Base-by-base conservation (phyloP, 2,113 vertebrate species). In the Odontophorus gujanensis region DNA sequence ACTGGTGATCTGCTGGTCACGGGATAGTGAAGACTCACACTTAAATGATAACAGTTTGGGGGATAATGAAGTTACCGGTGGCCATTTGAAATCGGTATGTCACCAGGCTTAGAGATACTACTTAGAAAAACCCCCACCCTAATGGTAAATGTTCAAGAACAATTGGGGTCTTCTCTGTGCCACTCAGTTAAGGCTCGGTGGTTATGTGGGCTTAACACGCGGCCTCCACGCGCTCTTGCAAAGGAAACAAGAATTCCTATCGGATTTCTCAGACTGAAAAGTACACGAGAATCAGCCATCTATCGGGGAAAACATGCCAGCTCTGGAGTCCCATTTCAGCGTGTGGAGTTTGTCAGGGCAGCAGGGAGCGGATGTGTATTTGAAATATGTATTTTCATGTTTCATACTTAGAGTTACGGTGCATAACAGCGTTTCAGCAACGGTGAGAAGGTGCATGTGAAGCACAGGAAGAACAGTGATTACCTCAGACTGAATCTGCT, bases 1-100 rank as follows among this genome's bases (percentile, higher is more conserved):
- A 4, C n/a, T 6, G 40, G 13, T 59, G 1, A 12, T 45, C n/a
- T 42, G 55, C 32, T 32, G 28, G 11, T 73, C 24, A 63, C 17
- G 2, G n/a, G 13, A 5, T 3, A 20, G 42, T 34, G 12, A 40
- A 40, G 47, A 5, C 28, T 63, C 2, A 0, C 17, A 32, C 19
- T 63, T 22, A 28, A 34, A 32, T 25, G 17, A 32, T 28, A 82
- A 9, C 45, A 67, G 34, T 14, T 32, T 21, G 17, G 55, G 25
- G 19, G 59, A 30, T 30, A 66, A 47, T 5, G 21, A 55, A n/a
- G 15, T 36, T 40, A 13, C 7, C 0, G 0, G 34, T 47, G n/a
- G 13, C 40, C 24, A 18, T 81, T 18, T 65, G 30, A 57, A 62
- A 86, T 13, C 21, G 36, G 19, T 17, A 3, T 47, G 40, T 67